phyloP scores from a whole-genome alignment of 2,797 vertebrate genomes.

The Nothura maculosa region DNA sequence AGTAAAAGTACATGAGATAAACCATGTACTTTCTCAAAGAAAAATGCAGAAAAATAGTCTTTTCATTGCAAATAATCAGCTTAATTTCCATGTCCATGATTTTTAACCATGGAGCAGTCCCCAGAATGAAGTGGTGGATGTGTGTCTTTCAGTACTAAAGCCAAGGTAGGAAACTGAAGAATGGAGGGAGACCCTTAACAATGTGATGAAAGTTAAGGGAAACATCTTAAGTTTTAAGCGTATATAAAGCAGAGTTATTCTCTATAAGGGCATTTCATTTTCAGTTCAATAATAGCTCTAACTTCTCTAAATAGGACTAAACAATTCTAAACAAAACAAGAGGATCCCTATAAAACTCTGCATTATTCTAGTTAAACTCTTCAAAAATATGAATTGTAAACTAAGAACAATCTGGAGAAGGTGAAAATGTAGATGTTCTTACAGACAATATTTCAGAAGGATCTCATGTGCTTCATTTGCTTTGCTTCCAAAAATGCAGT shows the following conservation, averaged over 20 bases:
- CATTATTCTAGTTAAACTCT: not conserved
- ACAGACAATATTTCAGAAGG: not conserved
- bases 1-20: not conserved
- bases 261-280: not conserved
- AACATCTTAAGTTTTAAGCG: not conserved
- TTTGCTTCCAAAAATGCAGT: not conserved
- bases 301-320: not conserved
- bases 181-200: not conserved
- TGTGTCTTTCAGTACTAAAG: not conserved
- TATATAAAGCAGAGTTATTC: not conserved
- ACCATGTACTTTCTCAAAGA: not conserved
- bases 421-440: not conserved
- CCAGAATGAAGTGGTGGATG: not conserved
- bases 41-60: not conserved
- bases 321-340: not conserved
- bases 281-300: not conserved
- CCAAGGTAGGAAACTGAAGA: not conserved
- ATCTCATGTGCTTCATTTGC: not conserved
- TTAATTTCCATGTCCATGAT: not conserved
- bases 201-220: not conserved
- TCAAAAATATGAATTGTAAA: not conserved
- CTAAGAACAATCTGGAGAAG: not conserved
- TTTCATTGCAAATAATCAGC: not conserved
- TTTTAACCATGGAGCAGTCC: not conserved
- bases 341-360: not conserved